Base-by-base conservation (phyloP, 53 echinoderm and acorn worm genomes). In the Apostichopus leukothele region DNA sequence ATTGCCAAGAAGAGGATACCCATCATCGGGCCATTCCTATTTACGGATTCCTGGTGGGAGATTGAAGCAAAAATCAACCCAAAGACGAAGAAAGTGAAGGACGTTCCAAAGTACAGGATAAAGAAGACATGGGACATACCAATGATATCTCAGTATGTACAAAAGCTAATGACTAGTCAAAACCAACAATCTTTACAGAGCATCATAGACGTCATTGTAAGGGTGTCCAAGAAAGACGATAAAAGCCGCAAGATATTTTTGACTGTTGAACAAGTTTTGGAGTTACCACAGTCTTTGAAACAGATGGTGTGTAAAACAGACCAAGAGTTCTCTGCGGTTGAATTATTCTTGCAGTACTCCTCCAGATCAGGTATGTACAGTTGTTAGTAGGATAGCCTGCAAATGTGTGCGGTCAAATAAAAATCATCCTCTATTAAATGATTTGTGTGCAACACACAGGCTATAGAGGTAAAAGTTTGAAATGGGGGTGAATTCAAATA, bases 31-130 rank as follows among this genome's bases (percentile, higher is more conserved):
- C 85, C 76, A 22, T 92, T 92, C 60, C 19, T 92, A 5, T 51
- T 92, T 63, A 88, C 78, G 23, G 92, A 89, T 6, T 77, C 71
- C 14, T 92, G 92, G 92, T 92, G 89, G 89, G 55, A 74, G 50
- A 73, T 85, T 16, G 76, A 89, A 3, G 86, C 86, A 26, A 18
- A 22, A 1, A 53, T 74, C 53, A 74, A 87, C 60, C 50, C 14
- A 51, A 75, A 51, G 39, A 75, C 74, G 5, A 87, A 75, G 60
- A 75, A 54, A 4, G 88, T 87, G 9, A 51, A 87, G 54, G 73
- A 75, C 53, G 52, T 21, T 9, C 88, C 88, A 39, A 75, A 52
- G 57, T 87, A 87, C 75, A n/a, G 53, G 11, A 19, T 87, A 12
- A 74, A 55, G 54, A 6, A 51, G 16, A 16, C 10, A 12, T 85